A percentile compares a stretch with the other conserved stretches of the same genome.
Evolutionary conservation across 1,140 invertebrate species (phyloP).

Genomic region (Sesamia nonagrioides): DNA sequence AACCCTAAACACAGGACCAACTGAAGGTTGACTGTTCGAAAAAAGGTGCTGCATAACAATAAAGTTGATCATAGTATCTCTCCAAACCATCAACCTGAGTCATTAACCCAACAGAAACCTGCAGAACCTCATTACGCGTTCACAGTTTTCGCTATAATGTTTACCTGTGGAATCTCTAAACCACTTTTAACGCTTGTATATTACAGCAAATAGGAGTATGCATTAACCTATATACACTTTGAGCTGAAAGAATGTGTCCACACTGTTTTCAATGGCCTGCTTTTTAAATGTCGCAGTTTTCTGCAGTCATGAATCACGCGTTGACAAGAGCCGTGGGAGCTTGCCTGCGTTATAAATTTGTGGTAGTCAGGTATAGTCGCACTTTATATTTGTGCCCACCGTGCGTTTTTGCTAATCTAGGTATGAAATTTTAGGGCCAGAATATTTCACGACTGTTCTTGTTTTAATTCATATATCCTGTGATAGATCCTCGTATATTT

Average conservation of each 20-base stretch:
- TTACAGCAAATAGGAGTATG: constrained; percentile 40
- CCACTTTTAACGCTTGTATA: constrained; percentile 24
- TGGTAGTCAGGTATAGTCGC: constrained; percentile 28
- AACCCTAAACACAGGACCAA: no score
- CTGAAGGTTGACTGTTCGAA: no score
- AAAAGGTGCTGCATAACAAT: not conserved
- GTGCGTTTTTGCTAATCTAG: constrained; percentile 18
- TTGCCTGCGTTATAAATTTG: constrained; percentile 29
- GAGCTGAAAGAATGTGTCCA: constrained; percentile 39
- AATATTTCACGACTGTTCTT: not conserved
- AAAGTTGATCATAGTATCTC: constrained; percentile 13
- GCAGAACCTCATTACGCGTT: constrained; percentile 37
- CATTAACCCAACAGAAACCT: constrained; percentile 34
- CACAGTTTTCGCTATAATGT: constrained; percentile 32
- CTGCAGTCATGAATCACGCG: constrained; percentile 47
- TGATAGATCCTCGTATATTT: constrained; percentile 18
- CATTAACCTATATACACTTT: constrained; percentile 48
- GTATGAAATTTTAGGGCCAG: constrained; percentile 9
- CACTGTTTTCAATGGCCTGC: constrained; percentile 39
- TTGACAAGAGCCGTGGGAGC: constrained; percentile 37
- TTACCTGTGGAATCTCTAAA: constrained; percentile 27
- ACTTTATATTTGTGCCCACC: not conserved
- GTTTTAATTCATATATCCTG: constrained; percentile 2
- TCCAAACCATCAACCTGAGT: constrained; percentile 7
- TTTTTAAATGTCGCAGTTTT: constrained; percentile 46